Evolutionary conservation across 2,888 invertebrate genomes (phyloP).

Genomic region (Sarcophaga subvicina): DNA sequence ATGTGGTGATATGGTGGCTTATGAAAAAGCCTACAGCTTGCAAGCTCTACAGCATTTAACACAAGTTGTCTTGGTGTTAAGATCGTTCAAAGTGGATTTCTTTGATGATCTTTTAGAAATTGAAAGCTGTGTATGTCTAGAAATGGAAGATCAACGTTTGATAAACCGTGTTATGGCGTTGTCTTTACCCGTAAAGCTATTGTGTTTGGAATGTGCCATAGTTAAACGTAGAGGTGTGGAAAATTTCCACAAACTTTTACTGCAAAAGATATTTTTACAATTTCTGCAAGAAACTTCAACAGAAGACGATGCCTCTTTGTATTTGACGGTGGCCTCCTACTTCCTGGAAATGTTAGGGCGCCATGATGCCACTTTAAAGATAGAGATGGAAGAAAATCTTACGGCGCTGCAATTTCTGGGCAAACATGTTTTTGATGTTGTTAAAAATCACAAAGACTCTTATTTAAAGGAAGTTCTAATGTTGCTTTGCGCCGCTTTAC

Average conservation of each 20-base stretch:
- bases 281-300: background rate
- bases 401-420: constrained; percentile 70
- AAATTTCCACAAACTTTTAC: constrained; percentile 45
- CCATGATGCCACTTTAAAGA: constrained; percentile 75
- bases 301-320: constrained; percentile 52
- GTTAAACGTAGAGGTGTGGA: constrained; percentile 72
- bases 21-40: constrained; percentile 70
- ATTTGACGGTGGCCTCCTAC: constrained; percentile 72
- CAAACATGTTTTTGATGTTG: constrained; percentile 65
- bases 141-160: constrained; percentile 53
- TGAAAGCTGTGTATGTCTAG: constrained; percentile 72
- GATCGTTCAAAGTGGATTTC: constrained; percentile 71
- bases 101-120: constrained; percentile 76
- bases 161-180: constrained; percentile 64
- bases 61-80: constrained; percentile 73
- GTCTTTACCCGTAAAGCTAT: constrained; percentile 73
- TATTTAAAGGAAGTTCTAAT: constrained; percentile 74
- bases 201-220: constrained; percentile 75
- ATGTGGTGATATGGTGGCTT: constrained; percentile 68
- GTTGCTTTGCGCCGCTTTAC: constrained; percentile 77
- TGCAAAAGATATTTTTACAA: constrained; percentile 54
- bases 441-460: constrained; percentile 55
- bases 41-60: constrained; percentile 71
- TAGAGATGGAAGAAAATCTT: constrained; percentile 48
- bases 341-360: constrained; percentile 76